Evolutionary conservation across 2,888 invertebrate genomes (phyloP).

Genomic region (Mimachlamys varia): DNA sequence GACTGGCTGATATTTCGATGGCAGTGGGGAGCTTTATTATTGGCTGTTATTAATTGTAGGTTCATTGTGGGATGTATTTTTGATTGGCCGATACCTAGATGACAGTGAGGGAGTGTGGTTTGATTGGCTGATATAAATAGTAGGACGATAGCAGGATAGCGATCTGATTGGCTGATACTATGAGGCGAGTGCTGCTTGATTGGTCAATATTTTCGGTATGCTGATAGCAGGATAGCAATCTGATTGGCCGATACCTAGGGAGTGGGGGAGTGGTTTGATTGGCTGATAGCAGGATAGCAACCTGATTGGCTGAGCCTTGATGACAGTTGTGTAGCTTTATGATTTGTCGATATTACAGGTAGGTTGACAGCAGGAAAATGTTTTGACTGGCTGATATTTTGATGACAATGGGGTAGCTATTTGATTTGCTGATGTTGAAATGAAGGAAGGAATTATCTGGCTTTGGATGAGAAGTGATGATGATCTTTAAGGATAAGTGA

Average conservation of each 20-base stretch:
- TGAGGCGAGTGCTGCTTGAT: neutral
- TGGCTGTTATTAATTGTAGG: neutral
- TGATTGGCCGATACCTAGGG: neutral
- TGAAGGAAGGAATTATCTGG: neutral
- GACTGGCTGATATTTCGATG: too few relatives aligned
- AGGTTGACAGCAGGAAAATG: too few relatives aligned
- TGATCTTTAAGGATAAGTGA: neutral
- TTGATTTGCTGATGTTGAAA: neutral
- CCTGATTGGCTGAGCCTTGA: neutral
- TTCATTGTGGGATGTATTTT: neutral
- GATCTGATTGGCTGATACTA: neutral
- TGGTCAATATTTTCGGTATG: neutral
- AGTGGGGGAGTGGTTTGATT: neutral
- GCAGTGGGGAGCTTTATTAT: neutral
- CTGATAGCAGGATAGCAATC: neutral
- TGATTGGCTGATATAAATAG: neutral
- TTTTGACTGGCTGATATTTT: neutral
- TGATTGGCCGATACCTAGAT: neutral
- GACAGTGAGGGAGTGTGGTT: neutral
- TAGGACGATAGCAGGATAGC: neutral
- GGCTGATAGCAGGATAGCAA: neutral
- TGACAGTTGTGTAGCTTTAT: neutral
- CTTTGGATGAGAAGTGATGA: neutral
- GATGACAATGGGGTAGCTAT: neutral
- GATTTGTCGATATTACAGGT: neutral